Evolutionary conservation across 1,140 invertebrate species (phyloP).

Genomic region (Heliconius nattereri): DNA sequence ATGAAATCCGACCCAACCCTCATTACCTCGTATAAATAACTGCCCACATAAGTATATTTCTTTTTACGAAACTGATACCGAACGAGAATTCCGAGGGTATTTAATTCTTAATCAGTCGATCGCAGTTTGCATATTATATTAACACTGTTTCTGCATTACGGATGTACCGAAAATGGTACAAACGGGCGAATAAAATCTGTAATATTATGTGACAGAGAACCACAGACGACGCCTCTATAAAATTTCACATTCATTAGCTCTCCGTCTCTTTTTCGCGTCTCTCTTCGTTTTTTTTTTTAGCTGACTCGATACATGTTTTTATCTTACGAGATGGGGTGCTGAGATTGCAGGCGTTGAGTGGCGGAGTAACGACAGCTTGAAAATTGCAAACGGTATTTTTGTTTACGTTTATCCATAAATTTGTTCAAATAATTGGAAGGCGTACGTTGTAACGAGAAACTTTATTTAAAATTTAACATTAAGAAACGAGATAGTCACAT

Average conservation of each 20-base stretch:
- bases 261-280: slow-evolving; percentile 47
- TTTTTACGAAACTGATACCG: slow-evolving; percentile 40
- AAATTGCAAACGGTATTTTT: slow-evolving; percentile 47
- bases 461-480: slow-evolving; percentile 12
- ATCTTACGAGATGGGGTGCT: slow-evolving; percentile 65
- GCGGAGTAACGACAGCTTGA: slow-evolving; percentile 55
- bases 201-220: slow-evolving; percentile 66
- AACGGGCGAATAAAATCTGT: slow-evolving; percentile 63
- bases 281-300: slow-evolving; percentile 56
- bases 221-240: slow-evolving; percentile 59
- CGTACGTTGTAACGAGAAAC: slow-evolving; percentile 3
- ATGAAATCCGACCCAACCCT: slow-evolving; percentile 41
- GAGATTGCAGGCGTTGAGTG: slow-evolving; percentile 69
- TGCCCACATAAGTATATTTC: slow-evolving; percentile 44
- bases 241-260: slow-evolving; percentile 66
- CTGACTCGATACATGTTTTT: slow-evolving; percentile 63
- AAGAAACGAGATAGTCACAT: not conserved
- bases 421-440: slow-evolving; percentile 5
- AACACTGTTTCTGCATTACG: slow-evolving; percentile 73
- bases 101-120: slow-evolving; percentile 69
- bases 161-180: slow-evolving; percentile 58
- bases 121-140: slow-evolving; percentile 58
- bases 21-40: slow-evolving; percentile 47
- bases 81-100: slow-evolving; percentile 48
- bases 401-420: slow-evolving; percentile 10